phyloP scores from a whole-genome alignment of 2,888 invertebrate species.

The Dynastes tityus region DNA sequence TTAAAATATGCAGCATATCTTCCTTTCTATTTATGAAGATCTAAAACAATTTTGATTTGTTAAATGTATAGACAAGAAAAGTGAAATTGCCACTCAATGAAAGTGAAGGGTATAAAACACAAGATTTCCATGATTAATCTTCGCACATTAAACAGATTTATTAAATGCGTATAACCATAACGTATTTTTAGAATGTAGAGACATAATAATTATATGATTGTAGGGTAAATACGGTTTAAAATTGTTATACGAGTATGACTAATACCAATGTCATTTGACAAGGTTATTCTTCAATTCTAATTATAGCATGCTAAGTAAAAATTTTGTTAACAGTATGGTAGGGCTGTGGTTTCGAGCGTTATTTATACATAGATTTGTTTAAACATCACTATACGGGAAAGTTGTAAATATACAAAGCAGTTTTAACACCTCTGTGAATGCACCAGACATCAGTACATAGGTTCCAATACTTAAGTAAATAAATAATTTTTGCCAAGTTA shows the following conservation, averaged over 20 bases:
- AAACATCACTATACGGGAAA: too few relatives aligned
- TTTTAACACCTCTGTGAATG: too few relatives aligned
- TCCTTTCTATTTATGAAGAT: too few relatives aligned
- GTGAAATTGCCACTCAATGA: background rate
- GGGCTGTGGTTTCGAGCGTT: too few relatives aligned
- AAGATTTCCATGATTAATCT: background rate
- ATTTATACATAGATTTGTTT: too few relatives aligned
- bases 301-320: too few relatives aligned
- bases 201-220: background rate
- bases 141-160: background rate
- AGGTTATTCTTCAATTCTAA: background rate
- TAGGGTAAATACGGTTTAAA: background rate
- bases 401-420: too few relatives aligned
- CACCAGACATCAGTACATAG: too few relatives aligned
- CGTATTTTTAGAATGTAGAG: background rate
- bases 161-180: background rate
- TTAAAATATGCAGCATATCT: too few relatives aligned
- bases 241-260: background rate
- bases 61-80: background rate
- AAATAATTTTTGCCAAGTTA: too few relatives aligned
- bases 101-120: slow-evolving; percentile 4
- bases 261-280: background rate
- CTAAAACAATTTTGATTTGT: background rate
- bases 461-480: too few relatives aligned
- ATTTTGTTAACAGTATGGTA: too few relatives aligned